Evolutionary conservation across 2,888 invertebrate species (phyloP).

Genomic region (Ptilodon capucinus): DNA sequence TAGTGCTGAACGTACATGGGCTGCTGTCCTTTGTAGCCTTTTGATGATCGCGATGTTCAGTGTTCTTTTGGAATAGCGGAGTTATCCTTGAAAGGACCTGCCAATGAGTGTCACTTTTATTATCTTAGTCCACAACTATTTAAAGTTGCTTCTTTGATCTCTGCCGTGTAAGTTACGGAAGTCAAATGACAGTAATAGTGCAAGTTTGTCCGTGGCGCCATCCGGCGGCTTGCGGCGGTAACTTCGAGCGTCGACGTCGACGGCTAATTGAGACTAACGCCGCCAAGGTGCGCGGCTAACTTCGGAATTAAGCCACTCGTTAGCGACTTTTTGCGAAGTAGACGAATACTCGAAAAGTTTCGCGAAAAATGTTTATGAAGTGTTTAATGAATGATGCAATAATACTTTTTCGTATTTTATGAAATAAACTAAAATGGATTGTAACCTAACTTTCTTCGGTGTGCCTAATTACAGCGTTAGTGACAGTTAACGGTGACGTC

Average conservation of each 20-base stretch:
- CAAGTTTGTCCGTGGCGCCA: conserved; percentile 50
- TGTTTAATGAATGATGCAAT: not conserved
- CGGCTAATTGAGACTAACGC: conserved; percentile 63
- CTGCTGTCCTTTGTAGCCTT: no score
- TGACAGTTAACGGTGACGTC: no score
- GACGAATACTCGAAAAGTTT: conserved; percentile 54
- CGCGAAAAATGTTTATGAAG: conserved; percentile 35
- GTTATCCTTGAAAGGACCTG: no score
- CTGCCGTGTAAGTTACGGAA: conserved; percentile 28
- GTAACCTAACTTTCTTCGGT: no score
- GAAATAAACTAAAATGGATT: no score
- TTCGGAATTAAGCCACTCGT: conserved; percentile 74
- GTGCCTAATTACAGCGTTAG: no score
- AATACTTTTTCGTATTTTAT: no score
- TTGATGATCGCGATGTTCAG: no score
- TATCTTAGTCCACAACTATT: not conserved
- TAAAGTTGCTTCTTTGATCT: conserved; percentile 5
- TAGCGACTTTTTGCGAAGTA: conserved; percentile 70
- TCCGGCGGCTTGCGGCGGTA: conserved; percentile 23
- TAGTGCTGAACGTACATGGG: no score
- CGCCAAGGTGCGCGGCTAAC: conserved; percentile 52
- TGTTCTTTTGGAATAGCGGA: no score
- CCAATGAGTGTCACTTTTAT: no score
- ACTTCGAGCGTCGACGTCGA: conserved; percentile 19
- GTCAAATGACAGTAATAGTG: conserved; percentile 59